phyloP scores from a whole-genome alignment of 2,113 vertebrate species.

The Acrocephalus kingi region DNA sequence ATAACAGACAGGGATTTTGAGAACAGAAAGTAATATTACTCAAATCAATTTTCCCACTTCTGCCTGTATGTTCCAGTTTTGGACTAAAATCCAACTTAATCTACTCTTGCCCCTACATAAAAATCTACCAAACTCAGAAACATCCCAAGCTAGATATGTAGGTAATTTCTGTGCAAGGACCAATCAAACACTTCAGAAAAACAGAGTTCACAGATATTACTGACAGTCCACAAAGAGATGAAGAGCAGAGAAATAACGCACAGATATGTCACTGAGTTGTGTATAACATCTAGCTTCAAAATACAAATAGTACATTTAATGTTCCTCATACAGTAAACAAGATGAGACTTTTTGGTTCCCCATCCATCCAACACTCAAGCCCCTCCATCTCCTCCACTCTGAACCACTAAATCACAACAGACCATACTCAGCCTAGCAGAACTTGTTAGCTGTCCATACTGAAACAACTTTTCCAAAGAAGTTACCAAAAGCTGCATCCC shows the following conservation, averaged over 20 bases:
- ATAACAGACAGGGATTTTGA: not conserved
- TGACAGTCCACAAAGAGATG: not conserved
- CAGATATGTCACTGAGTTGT: not conserved
- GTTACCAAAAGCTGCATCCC: not conserved
- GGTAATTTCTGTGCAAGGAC: not conserved
- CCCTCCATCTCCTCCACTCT: not conserved
- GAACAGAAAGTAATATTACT: not conserved
- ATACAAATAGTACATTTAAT: not conserved
- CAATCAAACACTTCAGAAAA: not conserved
- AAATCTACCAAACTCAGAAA: not conserved
- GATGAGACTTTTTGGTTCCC: not conserved
- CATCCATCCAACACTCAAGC: not conserved
- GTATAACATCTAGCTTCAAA: not conserved
- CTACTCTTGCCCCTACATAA: not conserved
- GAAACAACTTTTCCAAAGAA: not conserved
- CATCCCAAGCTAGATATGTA: not conserved
- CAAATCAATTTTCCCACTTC: not conserved
- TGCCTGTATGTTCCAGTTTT: not conserved
- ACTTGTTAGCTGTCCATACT: not conserved
- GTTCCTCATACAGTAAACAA: not conserved
- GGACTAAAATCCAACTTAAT: not conserved
- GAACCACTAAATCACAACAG: not conserved
- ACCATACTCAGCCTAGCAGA: not conserved
- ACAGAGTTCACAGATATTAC: not conserved
- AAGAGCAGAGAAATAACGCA: not conserved